These are phyloP conservation scores for Amiota communis DNA, from an alignment of 2,888 invertebrate genomes.

Conservation along the genomic window DNA sequence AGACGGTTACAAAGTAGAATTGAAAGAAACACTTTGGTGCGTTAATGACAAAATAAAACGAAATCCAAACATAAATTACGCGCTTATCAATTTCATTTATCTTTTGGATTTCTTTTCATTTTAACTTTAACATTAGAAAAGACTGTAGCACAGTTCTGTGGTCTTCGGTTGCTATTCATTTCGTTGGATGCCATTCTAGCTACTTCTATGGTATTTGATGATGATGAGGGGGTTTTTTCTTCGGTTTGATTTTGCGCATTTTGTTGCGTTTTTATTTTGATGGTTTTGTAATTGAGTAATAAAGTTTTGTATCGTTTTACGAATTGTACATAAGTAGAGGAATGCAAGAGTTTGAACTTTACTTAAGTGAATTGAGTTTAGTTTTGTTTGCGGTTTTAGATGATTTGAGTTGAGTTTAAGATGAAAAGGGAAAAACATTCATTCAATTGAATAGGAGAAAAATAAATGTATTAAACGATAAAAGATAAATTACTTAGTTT, in stretches of 20 bases:
- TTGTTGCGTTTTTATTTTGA: constrained; percentile 49
- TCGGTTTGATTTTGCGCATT: constrained; percentile 13
- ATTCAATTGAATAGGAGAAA: too few species aligned
- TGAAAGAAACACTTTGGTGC: constrained; percentile 40
- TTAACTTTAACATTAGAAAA: constrained; percentile 34
- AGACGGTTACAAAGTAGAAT: constrained; percentile 1
- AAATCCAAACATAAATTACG: constrained; percentile 67
- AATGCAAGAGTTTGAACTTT: too few species aligned
- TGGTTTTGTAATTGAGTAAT: constrained; percentile 69
- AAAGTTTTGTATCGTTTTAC: constrained; percentile 59
- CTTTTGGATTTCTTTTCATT: constrained; percentile 59
- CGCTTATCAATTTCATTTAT: constrained; percentile 69
- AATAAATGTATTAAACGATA: too few species aligned
- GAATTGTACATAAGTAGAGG: neutral
- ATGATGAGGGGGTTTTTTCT: neutral
- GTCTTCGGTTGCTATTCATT: neutral
- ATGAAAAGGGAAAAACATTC: too few species aligned
- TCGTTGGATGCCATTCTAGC: too few species aligned
- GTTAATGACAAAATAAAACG: constrained; percentile 67
- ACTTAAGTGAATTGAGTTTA: too few species aligned
- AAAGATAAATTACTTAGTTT: too few species aligned
- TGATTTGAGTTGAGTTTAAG: too few species aligned
- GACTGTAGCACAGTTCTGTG: neutral
- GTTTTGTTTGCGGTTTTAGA: too few species aligned
- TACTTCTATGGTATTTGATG: too few species aligned